Conservation (phyloP, 2,113 vertebrate species). For the Hippocampus barbouri region DNA sequence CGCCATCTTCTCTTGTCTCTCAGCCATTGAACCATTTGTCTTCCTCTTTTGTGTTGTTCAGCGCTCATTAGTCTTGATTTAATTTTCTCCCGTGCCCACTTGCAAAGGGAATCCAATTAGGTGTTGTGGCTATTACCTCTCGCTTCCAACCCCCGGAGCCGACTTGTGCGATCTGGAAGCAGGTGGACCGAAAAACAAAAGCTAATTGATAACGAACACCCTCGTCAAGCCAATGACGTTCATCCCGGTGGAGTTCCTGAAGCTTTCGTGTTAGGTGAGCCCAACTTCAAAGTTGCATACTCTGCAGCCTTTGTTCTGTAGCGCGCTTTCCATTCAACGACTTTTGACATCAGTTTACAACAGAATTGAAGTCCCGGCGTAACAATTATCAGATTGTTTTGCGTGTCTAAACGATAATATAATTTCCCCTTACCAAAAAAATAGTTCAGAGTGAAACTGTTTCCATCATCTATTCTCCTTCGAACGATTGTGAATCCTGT, state of each 20-base stretch:
- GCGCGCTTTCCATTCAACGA: not conserved
- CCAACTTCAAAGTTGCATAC: not conserved
- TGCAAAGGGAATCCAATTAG: constrained; percentile 57
- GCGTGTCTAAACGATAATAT: too few species aligned
- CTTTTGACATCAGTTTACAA: not conserved
- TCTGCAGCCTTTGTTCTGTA: not conserved
- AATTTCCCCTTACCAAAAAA: too few species aligned
- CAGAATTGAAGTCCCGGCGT: not conserved
- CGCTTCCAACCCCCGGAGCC: constrained; percentile 17
- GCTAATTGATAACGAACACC: constrained; percentile 31
- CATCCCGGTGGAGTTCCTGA: not conserved
- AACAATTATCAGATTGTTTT: not conserved
- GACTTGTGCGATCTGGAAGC: constrained; percentile 26
- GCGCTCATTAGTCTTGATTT: constrained; percentile 69
- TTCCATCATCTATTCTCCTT: too few species aligned
- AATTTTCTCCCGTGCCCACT: constrained; percentile 53
- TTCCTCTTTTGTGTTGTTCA: constrained; percentile 57
- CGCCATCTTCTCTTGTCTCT: constrained; percentile 50
- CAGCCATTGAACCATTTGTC: constrained; percentile 60
- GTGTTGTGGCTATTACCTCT: constrained; percentile 26
- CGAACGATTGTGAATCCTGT: too few species aligned
- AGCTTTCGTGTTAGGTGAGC: not conserved
- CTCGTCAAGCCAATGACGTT: not conserved
- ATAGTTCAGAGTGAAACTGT: too few species aligned
- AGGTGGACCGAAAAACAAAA: constrained; percentile 33